Evolutionary conservation across 35 echinoderm and acorn worm species (phyloP).

Genomic region (Lytechinus variegatus): DNA sequence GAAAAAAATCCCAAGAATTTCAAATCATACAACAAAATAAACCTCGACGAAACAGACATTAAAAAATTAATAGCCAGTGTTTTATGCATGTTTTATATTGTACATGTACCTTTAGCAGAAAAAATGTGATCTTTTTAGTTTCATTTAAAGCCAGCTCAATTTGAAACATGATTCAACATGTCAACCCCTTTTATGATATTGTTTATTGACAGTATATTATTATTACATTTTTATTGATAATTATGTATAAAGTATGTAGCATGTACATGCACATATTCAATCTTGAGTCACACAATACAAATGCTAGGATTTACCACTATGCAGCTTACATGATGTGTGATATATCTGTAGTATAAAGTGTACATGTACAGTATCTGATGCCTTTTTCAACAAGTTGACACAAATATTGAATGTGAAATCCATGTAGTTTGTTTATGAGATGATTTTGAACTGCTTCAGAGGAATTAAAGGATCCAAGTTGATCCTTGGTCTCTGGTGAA

Average conservation of each 20-base stretch:
- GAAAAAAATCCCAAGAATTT: too few relatives aligned
- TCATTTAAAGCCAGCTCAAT: neutral
- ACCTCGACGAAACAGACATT: too few relatives aligned
- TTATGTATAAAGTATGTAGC: neutral
- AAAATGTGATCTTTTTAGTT: neutral
- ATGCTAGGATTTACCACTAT: too few relatives aligned
- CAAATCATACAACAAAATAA: too few relatives aligned
- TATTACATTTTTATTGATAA: neutral
- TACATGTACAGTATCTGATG: neutral
- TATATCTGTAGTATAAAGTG: neutral
- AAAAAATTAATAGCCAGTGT: too few relatives aligned
- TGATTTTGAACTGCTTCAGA: neutral
- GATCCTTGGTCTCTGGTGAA: neutral
- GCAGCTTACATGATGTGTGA: too few relatives aligned
- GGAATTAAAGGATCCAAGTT: neutral
- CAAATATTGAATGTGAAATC: neutral
- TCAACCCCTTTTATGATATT: neutral
- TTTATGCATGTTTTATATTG: too few relatives aligned
- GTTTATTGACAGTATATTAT: neutral
- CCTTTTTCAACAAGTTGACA: neutral
- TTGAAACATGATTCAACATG: neutral
- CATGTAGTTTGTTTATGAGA: slow-evolving; percentile 8
- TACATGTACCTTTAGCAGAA: neutral
- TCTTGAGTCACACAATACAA: neutral
- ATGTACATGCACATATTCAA: neutral